Conservation (phyloP, 2,797 vertebrate species). For the Cryptoblepharus egeriae region DNA sequence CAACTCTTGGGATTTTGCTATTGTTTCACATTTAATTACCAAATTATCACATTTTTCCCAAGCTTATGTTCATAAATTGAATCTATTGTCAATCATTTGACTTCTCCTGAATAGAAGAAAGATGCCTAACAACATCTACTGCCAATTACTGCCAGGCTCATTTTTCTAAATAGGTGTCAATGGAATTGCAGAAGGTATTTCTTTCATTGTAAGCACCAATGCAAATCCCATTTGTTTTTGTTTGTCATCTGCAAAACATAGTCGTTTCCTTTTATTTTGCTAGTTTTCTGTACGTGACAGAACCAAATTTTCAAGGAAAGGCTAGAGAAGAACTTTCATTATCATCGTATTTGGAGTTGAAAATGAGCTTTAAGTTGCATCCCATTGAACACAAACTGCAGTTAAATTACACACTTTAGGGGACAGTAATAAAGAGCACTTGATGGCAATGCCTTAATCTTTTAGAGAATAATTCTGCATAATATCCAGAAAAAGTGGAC, state of each 20-base stretch:
- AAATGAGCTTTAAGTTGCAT: slow-evolving; percentile 45
- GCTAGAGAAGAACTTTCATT: slow-evolving; percentile 36
- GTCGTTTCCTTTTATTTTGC: slow-evolving; percentile 23
- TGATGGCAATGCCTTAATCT: neutral
- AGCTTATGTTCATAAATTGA: slow-evolving; percentile 55
- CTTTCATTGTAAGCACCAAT: slow-evolving; percentile 38
- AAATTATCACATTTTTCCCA: slow-evolving; percentile 63
- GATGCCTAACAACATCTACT: neutral
- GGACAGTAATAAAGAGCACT: neutral
- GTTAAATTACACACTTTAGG: slow-evolving; percentile 28
- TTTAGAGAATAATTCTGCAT: neutral
- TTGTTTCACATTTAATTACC: slow-evolving; percentile 69
- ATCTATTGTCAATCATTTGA: slow-evolving; percentile 58
- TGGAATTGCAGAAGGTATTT: slow-evolving; percentile 36
- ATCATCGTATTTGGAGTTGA: slow-evolving; percentile 9
- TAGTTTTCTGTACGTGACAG: slow-evolving; percentile 27
- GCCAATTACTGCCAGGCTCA: slow-evolving; percentile 29
- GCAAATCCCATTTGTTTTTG: slow-evolving; percentile 35
- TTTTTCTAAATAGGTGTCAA: slow-evolving; percentile 46
- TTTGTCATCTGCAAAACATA: slow-evolving; percentile 43
- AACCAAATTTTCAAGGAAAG: slow-evolving; percentile 43
- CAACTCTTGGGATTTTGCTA: slow-evolving; percentile 40
- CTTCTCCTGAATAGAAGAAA: slow-evolving; percentile 42
- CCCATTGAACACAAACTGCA: slow-evolving; percentile 33
- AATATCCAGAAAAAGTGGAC: neutral